These are phyloP conservation scores for Sarcophaga bullata DNA, from an alignment of 1,140 invertebrate genomes.

Conservation along the genomic window DNA sequence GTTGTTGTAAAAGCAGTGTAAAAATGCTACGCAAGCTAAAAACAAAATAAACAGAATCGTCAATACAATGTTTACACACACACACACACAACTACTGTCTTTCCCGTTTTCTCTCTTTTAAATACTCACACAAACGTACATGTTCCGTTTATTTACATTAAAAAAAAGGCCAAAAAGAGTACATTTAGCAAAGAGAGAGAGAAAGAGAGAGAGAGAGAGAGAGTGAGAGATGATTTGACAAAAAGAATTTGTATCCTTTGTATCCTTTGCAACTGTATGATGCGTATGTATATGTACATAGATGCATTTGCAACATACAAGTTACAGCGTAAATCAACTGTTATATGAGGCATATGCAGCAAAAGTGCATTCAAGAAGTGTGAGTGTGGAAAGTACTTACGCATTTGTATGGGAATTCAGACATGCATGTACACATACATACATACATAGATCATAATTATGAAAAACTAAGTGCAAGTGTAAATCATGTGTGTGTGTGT, in stretches of 20 bases:
- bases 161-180: no score
- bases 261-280: neutral
- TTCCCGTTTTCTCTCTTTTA: no score
- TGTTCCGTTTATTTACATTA: no score
- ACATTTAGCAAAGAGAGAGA: no score
- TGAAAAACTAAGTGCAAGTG: neutral
- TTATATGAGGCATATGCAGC: no score
- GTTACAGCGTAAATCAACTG: no score
- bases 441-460: neutral
- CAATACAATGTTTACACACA: neutral
- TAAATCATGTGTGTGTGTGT: no score
- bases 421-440: neutral
- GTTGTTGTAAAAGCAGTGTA: no score
- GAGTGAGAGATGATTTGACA: neutral
- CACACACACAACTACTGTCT: neutral
- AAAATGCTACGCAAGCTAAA: constrained; percentile 10
- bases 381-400: neutral
- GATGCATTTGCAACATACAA: no score
- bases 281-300: neutral
- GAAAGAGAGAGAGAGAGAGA: no score
- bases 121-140: no score
- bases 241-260: neutral
- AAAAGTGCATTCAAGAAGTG: neutral
- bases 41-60: constrained; percentile 12
- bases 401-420: constrained; percentile 17